These are phyloP conservation scores for Papilio demoleus DNA, from an alignment of 2,888 invertebrate species.

Conservation along the genomic window DNA sequence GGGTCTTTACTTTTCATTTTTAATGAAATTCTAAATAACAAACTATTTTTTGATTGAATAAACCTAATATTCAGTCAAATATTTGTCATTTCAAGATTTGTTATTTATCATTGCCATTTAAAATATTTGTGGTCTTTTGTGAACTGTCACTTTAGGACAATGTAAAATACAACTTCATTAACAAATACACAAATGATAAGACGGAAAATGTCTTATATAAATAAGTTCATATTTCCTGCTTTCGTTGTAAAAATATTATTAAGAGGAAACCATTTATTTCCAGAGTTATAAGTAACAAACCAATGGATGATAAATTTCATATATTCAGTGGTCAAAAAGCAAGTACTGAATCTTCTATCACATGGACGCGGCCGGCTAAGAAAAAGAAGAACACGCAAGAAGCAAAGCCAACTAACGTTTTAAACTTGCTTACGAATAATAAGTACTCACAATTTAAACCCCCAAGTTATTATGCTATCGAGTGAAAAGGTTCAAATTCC, in stretches of 20 bases:
- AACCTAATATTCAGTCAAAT: too few relatives aligned
- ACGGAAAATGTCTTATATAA: neutral
- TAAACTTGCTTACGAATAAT: slow-evolving; percentile 42
- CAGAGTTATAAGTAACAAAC: slow-evolving; percentile 47
- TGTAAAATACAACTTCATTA: neutral
- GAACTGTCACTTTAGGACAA: neutral
- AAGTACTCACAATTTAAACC: slow-evolving; percentile 34
- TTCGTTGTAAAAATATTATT: neutral
- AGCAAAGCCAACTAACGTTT: slow-evolving; percentile 32
- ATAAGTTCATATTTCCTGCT: neutral
- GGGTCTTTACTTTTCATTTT: neutral
- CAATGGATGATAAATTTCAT: slow-evolving; percentile 35
- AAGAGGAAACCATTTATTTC: slow-evolving; percentile 37
- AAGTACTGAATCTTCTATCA: slow-evolving; percentile 61
- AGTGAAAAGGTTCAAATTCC: slow-evolving; percentile 38
- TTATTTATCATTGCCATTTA: neutral
- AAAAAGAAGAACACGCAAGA: slow-evolving; percentile 51
- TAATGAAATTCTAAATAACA: too few relatives aligned
- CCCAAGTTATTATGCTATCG: slow-evolving; percentile 48
- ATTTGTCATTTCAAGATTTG: too few relatives aligned
- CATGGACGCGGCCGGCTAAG: slow-evolving; percentile 66
- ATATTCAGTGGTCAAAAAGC: slow-evolving; percentile 40
- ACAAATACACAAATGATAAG: neutral
- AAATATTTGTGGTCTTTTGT: neutral
- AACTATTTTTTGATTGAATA: too few relatives aligned